Evolutionary conservation across 2,113 vertebrate genomes (phyloP), one percentile per base, ranked within the genome.

Genomic region (Brienomyrus longianalis): DNA sequence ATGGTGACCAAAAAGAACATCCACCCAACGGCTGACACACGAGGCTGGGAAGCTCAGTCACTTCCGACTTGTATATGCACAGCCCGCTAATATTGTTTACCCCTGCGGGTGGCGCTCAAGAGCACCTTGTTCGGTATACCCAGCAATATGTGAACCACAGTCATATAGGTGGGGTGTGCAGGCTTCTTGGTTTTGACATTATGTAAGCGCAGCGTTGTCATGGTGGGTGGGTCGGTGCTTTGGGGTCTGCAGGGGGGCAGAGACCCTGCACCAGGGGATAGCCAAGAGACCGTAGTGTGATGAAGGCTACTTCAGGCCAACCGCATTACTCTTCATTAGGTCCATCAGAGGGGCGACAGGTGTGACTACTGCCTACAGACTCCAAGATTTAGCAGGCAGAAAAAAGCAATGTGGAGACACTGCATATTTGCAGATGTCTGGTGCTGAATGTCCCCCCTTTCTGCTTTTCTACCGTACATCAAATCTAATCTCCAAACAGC

Each of bases 251-350:
- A 56, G 70, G 35, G 70, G 13, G 27, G 15, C 39, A 77, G 27
- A 39, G 15, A 17, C 5, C 31, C 35, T 39, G 70, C 27, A 43
- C 15, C 70, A 35, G 70, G 70, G 70, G 39, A 15, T 31, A 19
- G 31, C 27, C 70, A 62, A 23, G 59, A n/a, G n/a, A 39, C 15
- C 19, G 6, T 39, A 17, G 13, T 19, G 17, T 19, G 74, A 43
- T 80, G 74, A 80, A 19, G 35, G 35, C 35, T 39, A 80, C 35
- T 39, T 80, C 74, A 43, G 74, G 11, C 74, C 4, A 50, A n/a
- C 15, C 88, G 17, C 88, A n/a, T 80, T 77, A 51, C 66, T 88
- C 62, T 88, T 80, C 88, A 88, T 88, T 80, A 88, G 27, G 88
- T 48, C 23, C 48, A n/a, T 51, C 47, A 77, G 62, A 66, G 51